These are phyloP conservation scores for Narcine bancroftii DNA, from an alignment of 2,113 vertebrate genomes.

Conservation along the genomic window DNA sequence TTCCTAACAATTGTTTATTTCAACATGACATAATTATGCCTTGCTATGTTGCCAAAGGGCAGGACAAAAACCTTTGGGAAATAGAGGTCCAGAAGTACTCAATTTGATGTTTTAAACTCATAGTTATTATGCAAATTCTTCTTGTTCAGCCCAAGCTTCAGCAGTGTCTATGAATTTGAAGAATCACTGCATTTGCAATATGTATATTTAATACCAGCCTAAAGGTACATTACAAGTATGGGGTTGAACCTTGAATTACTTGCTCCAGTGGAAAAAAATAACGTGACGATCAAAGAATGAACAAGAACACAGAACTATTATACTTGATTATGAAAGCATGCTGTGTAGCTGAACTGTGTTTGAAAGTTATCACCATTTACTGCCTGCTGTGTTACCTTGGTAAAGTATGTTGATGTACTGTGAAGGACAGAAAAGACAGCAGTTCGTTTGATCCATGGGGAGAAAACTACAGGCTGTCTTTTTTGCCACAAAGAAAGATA, in stretches of 20 bases:
- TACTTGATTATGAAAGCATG: neutral
- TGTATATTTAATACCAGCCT: neutral
- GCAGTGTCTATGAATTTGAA: neutral
- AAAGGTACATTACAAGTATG: neutral
- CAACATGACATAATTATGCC: too few species aligned
- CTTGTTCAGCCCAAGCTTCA: neutral
- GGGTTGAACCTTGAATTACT: neutral
- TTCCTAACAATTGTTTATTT: too few species aligned
- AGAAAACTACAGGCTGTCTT: neutral
- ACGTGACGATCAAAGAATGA: neutral
- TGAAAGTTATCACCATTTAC: neutral
- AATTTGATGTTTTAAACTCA: neutral
- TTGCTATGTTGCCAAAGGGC: neutral
- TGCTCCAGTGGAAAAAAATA: neutral
- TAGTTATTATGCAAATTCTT: neutral
- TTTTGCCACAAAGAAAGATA: neutral
- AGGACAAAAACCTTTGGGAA: neutral
- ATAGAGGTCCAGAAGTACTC: neutral
- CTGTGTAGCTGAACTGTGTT: neutral
- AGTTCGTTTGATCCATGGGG: neutral
- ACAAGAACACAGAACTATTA: neutral
- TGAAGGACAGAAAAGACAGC: neutral
- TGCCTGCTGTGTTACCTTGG: neutral
- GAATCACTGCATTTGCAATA: neutral
- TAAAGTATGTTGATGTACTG: neutral